Conservation (phyloP, 1,140 invertebrate genomes). For the Drosophila ohnishii region DNA sequence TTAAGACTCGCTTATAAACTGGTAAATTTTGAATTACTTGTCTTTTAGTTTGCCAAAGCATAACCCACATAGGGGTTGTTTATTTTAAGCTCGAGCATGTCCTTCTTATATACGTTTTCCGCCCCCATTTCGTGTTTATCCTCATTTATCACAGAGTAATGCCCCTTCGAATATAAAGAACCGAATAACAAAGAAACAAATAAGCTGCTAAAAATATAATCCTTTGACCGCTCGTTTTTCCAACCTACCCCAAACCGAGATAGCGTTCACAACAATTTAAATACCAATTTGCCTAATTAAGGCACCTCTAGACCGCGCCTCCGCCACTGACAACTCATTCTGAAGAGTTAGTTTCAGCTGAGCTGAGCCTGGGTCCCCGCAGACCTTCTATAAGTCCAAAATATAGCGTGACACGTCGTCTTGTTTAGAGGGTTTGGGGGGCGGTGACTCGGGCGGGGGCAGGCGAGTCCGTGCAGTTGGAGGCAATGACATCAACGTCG, state of each 20-base stretch:
- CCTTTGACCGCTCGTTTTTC: slow-evolving; percentile 22
- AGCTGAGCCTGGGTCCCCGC: slow-evolving; percentile 19
- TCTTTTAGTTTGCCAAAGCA: not conserved
- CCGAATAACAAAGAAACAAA: slow-evolving; percentile 52
- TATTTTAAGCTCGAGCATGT: not conserved
- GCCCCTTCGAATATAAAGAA: slow-evolving; percentile 30
- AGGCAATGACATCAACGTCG: slow-evolving; percentile 73
- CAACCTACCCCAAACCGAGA: slow-evolving; percentile 58
- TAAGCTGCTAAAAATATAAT: slow-evolving; percentile 50
- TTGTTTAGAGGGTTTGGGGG: slow-evolving; percentile 5
- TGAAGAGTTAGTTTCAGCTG: slow-evolving; percentile 17
- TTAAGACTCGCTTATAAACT: too few species aligned
- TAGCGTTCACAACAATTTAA: slow-evolving; percentile 64
- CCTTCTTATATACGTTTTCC: not conserved
- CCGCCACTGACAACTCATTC: slow-evolving; percentile 64
- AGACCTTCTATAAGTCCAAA: slow-evolving; percentile 51
- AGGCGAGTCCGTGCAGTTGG: slow-evolving; percentile 14
- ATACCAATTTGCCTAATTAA: slow-evolving; percentile 79
- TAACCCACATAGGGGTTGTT: not conserved
- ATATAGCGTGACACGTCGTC: slow-evolving; percentile 70
- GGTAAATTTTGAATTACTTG: too few species aligned
- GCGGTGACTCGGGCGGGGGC: not conserved
- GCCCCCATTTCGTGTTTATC: slow-evolving; percentile 32
- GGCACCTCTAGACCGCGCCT: slow-evolving; percentile 62
- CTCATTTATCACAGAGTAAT: slow-evolving; percentile 41